phyloP scores from a whole-genome alignment of 1,140 invertebrate species.

The Semibalanus balanoides region DNA sequence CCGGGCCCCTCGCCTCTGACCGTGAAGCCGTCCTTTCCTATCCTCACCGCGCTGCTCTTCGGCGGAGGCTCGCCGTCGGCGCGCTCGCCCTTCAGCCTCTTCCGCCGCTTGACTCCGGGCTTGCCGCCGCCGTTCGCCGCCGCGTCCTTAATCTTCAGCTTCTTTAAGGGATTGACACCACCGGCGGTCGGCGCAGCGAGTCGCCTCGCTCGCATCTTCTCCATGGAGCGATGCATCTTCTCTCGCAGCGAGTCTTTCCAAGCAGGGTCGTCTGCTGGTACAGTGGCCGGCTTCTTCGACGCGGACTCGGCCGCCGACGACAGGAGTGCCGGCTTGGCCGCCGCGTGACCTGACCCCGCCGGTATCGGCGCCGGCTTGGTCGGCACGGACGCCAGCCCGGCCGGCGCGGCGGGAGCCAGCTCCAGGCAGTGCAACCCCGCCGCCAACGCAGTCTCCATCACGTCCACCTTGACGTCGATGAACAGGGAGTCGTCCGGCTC shows the following conservation, averaged over 20 bases:
- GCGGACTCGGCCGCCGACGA: too few species aligned
- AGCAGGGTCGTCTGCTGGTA: neutral
- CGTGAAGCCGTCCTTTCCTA: too few species aligned
- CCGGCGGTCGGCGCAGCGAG: too few species aligned
- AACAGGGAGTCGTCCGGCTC: neutral
- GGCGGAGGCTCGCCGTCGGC: neutral
- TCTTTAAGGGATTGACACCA: neutral
- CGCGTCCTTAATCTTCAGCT: neutral
- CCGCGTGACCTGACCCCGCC: too few species aligned
- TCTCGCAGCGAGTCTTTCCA: neutral
- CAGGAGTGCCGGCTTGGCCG: too few species aligned
- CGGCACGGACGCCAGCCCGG: too few species aligned
- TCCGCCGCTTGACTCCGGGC: neutral
- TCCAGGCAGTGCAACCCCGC: too few species aligned
- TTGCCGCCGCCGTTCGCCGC: neutral
- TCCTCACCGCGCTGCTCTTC: neutral
- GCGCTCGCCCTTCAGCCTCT: too few species aligned
- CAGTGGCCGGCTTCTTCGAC: too few species aligned
- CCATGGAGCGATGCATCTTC: neutral
- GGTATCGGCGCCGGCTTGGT: too few species aligned
- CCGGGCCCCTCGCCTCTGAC: too few species aligned
- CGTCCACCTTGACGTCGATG: neutral
- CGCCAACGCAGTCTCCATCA: neutral
- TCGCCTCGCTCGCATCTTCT: neutral
- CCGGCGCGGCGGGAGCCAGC: too few species aligned